These are phyloP conservation scores for Pristionchus maxplancki DNA, from an alignment of 2,888 invertebrate species.

Conservation along the genomic window DNA sequence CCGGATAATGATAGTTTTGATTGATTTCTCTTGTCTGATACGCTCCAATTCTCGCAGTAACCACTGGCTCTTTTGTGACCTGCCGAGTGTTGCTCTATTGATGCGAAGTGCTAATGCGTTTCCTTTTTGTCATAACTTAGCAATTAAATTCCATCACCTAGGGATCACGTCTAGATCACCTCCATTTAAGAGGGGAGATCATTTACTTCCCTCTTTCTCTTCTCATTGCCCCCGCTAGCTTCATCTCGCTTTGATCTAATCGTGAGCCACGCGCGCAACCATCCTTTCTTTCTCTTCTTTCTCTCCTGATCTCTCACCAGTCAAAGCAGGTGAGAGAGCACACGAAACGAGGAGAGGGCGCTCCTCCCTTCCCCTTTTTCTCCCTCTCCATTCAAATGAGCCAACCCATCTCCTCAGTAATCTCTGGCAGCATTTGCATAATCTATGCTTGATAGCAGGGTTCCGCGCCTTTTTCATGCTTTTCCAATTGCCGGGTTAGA, in stretches of 20 bases:
- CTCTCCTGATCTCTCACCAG: background rate
- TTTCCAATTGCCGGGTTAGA: constrained; percentile 12
- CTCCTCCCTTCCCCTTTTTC: background rate
- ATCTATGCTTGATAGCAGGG: background rate
- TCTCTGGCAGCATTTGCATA: constrained; percentile 38
- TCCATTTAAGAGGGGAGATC: background rate
- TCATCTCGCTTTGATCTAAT: constrained; percentile 39
- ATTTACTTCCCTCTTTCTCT: background rate
- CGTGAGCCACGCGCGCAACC: background rate
- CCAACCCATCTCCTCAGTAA: background rate
- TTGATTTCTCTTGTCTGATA: background rate
- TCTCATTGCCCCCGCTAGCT: constrained; percentile 7
- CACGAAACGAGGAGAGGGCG: background rate
- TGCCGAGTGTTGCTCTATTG: background rate
- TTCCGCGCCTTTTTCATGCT: background rate
- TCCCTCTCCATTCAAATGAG: background rate
- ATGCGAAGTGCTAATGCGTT: background rate
- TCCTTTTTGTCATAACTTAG: too few species aligned
- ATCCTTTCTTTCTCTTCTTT: background rate
- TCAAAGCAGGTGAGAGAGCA: background rate
- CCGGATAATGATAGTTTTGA: constrained; percentile 32
- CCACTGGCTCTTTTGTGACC: background rate
- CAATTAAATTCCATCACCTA: too few species aligned
- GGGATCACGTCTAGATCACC: too few species aligned
- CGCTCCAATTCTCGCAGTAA: background rate